These are phyloP conservation scores for Caenorhabditis remanei DNA, from an alignment of 1,140 invertebrate species.

Conservation along the genomic window DNA sequence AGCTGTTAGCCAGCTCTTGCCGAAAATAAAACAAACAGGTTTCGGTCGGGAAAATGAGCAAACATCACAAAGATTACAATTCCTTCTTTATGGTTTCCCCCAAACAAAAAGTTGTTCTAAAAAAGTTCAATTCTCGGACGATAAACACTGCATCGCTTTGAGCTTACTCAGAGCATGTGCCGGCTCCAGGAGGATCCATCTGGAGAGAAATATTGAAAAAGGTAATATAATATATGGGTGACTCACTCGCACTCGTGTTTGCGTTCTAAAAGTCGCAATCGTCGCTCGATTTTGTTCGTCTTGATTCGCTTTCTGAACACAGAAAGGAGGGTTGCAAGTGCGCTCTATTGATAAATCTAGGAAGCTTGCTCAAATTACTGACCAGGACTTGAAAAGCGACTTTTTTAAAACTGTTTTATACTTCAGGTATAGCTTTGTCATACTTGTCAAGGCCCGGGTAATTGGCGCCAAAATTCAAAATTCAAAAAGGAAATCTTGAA, in stretches of 20 bases:
- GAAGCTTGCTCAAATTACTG: background rate
- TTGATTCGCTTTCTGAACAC: slow-evolving; percentile 2
- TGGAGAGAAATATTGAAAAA: background rate
- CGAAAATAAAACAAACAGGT: no score
- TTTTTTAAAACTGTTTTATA: no score
- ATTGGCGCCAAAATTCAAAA: no score
- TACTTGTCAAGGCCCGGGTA: no score
- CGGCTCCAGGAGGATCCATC: slow-evolving; percentile 46
- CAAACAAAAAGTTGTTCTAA: background rate
- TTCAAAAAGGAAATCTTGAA: no score
- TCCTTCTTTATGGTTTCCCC: background rate
- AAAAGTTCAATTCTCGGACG: background rate
- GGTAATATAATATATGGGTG: background rate
- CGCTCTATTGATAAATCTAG: background rate
- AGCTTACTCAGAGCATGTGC: slow-evolving; percentile 30
- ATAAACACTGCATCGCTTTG: slow-evolving; percentile 13
- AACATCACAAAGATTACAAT: background rate
- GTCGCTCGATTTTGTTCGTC: slow-evolving; percentile 47
- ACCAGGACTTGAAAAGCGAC: no score
- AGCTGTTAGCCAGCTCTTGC: no score
- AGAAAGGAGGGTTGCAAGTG: background rate
- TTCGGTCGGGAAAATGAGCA: background rate
- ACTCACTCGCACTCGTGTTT: slow-evolving; percentile 51
- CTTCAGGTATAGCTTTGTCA: no score
- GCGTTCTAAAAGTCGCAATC: slow-evolving; percentile 50